These are phyloP conservation scores for Siphamia tubifer DNA, from an alignment of 2,113 vertebrate genomes.

Conservation along the genomic window DNA sequence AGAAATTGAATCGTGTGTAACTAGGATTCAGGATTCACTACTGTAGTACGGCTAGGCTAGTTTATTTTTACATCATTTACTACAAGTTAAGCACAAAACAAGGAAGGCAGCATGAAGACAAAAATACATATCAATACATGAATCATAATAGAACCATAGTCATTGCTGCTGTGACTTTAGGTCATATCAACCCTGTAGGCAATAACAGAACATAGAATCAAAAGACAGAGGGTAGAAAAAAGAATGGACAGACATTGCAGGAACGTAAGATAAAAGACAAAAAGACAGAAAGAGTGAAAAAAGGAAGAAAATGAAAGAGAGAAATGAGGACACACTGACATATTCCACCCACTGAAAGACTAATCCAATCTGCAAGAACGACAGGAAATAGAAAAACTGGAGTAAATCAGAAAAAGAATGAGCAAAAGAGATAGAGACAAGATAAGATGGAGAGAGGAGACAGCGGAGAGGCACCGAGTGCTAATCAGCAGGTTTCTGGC, in stretches of 20 bases:
- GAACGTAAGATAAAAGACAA: not conserved
- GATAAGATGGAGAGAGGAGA: not conserved
- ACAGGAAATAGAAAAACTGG: not conserved
- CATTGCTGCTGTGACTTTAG: no score
- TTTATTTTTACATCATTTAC: no score
- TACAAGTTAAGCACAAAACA: no score
- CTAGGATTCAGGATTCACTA: no score
- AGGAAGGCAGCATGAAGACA: no score
- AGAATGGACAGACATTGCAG: not conserved
- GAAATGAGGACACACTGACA: not conserved
- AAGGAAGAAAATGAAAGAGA: not conserved
- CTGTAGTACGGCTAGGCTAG: no score
- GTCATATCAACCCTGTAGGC: no score
- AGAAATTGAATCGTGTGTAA: no score
- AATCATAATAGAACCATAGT: no score
- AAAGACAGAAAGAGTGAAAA: not conserved
- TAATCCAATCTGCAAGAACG: not conserved
- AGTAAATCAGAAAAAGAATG: not conserved
- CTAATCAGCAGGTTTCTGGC: constrained; percentile 43
- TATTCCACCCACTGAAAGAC: not conserved
- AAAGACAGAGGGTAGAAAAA: not conserved
- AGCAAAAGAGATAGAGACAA: not conserved
- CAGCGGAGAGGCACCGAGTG: not conserved
- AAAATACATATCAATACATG: no score
- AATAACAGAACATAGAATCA: no score